Conservation (phyloP, 2,888 invertebrate species). For the Caenorhabditis sp. region DNA sequence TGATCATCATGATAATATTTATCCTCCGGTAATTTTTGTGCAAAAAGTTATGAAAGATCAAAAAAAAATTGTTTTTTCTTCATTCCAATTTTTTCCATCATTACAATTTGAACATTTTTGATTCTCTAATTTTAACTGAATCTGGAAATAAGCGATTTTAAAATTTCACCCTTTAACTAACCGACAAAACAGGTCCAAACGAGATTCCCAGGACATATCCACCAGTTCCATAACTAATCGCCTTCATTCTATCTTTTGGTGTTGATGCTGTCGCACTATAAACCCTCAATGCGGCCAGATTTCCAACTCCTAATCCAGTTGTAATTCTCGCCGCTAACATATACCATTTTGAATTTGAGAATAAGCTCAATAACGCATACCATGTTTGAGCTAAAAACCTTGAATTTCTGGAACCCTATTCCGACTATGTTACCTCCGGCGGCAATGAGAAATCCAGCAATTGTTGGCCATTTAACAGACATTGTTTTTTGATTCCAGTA, state of each 20-base stretch:
- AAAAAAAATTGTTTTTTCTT: too few species aligned
- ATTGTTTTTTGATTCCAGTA: constrained; percentile 52
- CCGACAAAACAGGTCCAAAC: constrained; percentile 32
- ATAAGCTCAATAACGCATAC: constrained; percentile 16
- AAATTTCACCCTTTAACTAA: neutral
- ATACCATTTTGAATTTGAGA: constrained; percentile 38
- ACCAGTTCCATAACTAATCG: constrained; percentile 52
- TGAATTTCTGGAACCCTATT: neutral
- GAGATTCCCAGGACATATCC: constrained; percentile 36
- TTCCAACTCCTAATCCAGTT: constrained; percentile 51
- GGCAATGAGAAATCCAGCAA: constrained; percentile 41
- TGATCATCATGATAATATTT: too few species aligned
- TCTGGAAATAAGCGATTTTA: too few species aligned
- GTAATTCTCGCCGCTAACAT: constrained; percentile 46
- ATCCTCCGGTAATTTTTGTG: too few species aligned
- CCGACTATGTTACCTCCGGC: constrained; percentile 14
- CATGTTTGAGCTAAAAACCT: constrained; percentile 19
- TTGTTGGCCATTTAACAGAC: constrained; percentile 42
- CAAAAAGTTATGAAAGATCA: too few species aligned
- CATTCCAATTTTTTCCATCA: too few species aligned
- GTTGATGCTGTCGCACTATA: constrained; percentile 49
- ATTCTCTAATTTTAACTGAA: too few species aligned
- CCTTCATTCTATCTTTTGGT: constrained; percentile 47
- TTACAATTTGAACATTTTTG: too few species aligned
- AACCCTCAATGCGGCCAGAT: constrained; percentile 44